phyloP scores from a whole-genome alignment of 2,113 vertebrate genomes.

The Ailuropoda melanoleuca region DNA sequence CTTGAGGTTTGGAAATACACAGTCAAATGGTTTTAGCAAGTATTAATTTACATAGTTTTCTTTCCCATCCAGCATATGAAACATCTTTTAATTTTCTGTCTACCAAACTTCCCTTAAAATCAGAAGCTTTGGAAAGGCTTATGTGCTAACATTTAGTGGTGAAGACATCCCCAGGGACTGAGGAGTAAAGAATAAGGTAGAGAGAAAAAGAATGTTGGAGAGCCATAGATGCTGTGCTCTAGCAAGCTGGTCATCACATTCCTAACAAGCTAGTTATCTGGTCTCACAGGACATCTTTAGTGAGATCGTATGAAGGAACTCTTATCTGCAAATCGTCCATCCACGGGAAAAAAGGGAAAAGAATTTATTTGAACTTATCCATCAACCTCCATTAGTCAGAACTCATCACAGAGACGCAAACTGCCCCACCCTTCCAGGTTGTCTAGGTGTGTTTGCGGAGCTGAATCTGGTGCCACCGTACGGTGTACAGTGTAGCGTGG shows the following conservation, averaged over 20 bases:
- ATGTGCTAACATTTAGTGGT: not conserved
- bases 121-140: not conserved
- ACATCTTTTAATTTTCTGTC: not conserved
- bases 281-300: not conserved
- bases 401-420: too few relatives aligned
- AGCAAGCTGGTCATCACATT: not conserved
- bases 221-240: not conserved
- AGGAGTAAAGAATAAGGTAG: not conserved
- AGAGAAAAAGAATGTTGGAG: not conserved
- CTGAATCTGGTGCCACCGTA: not conserved
- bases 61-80: not conserved
- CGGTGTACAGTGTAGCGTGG: too few relatives aligned
- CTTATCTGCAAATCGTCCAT: not conserved
- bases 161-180: not conserved
- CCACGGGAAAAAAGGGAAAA: not conserved
- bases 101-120: not conserved
- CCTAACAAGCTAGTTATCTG: not conserved
- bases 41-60: not conserved
- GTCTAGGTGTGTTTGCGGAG: accelerated
- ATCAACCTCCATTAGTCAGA: not conserved
- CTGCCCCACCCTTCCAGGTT: not conserved
- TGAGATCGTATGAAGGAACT: not conserved
- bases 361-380: not conserved
- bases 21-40: not conserved
- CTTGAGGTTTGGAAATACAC: not conserved